phyloP scores from a whole-genome alignment of 2,113 vertebrate genomes.

The Uria lomvia region DNA sequence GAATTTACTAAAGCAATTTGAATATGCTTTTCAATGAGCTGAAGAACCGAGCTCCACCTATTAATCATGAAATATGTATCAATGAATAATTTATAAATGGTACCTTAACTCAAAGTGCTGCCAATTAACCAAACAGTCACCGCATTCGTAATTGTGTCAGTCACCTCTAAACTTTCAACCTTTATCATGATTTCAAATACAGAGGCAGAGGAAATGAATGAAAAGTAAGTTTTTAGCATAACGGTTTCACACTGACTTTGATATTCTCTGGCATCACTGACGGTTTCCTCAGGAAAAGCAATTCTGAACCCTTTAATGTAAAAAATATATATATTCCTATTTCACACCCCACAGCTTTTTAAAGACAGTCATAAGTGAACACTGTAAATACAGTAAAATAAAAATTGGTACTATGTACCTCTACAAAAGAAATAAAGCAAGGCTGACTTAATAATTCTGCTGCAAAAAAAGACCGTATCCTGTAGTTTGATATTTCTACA shows the following conservation, averaged over 20 bases:
- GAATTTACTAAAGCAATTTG: conserved; percentile 10
- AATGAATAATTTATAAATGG: conserved; percentile 63
- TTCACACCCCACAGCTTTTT: conserved; percentile 52
- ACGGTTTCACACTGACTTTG: not conserved
- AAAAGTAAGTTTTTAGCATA: not conserved
- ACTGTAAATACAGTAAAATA: conserved; percentile 28
- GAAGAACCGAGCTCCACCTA: conserved; percentile 1
- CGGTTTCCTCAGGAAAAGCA: conserved; percentile 23
- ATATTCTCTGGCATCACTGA: not conserved
- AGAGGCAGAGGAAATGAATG: not conserved
- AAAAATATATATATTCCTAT: conserved; percentile 28
- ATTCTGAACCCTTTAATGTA: conserved; percentile 33
- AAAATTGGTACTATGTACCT: not conserved
- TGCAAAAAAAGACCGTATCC: not conserved
- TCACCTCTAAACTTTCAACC: conserved; percentile 43
- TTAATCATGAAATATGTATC: conserved; percentile 39
- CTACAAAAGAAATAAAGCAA: not conserved
- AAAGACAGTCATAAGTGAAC: conserved; percentile 11
- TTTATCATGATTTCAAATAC: conserved; percentile 1
- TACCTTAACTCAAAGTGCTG: conserved; percentile 54
- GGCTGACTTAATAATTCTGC: not conserved
- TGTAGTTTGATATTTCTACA: not conserved
- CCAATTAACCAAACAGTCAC: conserved; percentile 47
- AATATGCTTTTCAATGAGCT: conserved; percentile 34
- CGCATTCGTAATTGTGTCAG: conserved; percentile 14